Conservation (phyloP, 2,113 vertebrate species). For the Anoura caudifer region DNA sequence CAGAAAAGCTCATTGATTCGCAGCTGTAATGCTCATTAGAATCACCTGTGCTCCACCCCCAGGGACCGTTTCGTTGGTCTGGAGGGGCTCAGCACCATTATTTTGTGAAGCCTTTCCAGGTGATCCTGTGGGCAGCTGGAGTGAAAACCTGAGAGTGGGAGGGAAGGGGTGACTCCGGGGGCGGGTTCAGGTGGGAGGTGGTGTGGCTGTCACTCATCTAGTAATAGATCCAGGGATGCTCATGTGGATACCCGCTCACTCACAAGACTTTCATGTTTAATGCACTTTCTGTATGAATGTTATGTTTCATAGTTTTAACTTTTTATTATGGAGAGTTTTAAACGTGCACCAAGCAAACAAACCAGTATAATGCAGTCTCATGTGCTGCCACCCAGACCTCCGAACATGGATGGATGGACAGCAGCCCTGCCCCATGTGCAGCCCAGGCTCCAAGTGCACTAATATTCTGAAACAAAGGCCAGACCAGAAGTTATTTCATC, state of each 20-base stretch:
- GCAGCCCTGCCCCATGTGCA: background rate
- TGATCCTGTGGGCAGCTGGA: background rate
- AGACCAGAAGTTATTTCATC: background rate
- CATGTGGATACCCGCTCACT: background rate
- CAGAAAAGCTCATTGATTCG: background rate
- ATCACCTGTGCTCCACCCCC: background rate
- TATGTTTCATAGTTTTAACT: background rate
- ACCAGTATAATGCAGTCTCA: too few species aligned
- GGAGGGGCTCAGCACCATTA: too few species aligned
- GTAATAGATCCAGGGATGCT: background rate
- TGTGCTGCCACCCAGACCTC: background rate
- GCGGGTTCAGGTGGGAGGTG: background rate
- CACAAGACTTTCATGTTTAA: background rate
- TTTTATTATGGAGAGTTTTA: background rate
- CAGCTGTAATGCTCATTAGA: background rate
- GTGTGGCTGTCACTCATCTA: background rate
- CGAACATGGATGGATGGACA: accelerated
- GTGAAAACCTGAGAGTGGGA: background rate
- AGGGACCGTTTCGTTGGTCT: accelerated
- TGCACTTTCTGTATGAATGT: background rate
- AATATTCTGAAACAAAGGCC: background rate
- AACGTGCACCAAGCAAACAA: background rate
- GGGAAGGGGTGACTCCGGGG: background rate
- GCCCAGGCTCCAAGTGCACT: background rate
- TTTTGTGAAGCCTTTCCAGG: background rate